These are phyloP conservation scores for Eptesicus fuscus DNA, from an alignment of 2,113 vertebrate genomes.

Conservation along the genomic window DNA sequence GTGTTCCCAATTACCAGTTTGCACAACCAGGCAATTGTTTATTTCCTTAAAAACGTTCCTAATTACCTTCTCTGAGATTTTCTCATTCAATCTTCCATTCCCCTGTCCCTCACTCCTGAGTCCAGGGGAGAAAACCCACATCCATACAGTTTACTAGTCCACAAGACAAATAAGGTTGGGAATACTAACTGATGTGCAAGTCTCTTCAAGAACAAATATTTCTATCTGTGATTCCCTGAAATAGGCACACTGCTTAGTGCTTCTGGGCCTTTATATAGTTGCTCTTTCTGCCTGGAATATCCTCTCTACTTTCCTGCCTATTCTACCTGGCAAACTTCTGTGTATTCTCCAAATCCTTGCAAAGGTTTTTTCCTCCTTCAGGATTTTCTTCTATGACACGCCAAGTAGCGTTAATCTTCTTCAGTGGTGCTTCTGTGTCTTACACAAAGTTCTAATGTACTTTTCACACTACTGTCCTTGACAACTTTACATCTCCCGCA, in stretches of 20 bases:
- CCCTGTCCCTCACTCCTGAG: neutral
- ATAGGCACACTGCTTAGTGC: neutral
- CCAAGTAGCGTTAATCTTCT: neutral
- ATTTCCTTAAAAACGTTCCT: neutral
- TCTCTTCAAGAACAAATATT: neutral
- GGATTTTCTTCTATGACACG: neutral
- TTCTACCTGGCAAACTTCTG: neutral
- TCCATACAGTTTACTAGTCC: neutral
- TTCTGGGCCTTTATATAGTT: neutral
- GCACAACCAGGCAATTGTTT: neutral
- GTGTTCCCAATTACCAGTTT: neutral
- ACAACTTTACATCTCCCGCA: neutral
- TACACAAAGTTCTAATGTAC: neutral
- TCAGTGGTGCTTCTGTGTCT: neutral
- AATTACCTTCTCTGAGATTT: neutral
- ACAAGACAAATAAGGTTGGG: neutral
- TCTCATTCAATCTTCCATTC: neutral
- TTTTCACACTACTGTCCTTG: neutral
- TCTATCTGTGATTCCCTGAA: neutral
- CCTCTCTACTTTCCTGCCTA: neutral
- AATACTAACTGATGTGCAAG: neutral
- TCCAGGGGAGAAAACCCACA: neutral
- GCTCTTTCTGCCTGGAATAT: neutral
- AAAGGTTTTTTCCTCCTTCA: neutral
- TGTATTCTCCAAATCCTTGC: neutral